These are phyloP conservation scores for Hetaerina titia DNA, from an alignment of 2,888 invertebrate genomes.

Conservation along the genomic window DNA sequence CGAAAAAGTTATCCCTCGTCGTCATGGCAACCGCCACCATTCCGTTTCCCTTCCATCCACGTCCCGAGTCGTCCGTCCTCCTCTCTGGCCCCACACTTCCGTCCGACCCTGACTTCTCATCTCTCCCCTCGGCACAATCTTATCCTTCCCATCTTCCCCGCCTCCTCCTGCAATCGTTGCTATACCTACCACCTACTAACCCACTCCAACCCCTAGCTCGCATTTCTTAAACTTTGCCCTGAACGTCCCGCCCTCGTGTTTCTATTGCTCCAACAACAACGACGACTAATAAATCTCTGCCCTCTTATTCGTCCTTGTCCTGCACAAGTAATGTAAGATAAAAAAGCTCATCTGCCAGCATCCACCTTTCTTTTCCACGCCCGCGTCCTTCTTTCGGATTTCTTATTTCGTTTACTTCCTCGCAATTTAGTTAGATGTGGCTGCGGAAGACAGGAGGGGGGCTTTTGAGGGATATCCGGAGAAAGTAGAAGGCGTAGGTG, in stretches of 20 bases:
- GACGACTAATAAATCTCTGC: background rate
- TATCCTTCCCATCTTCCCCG: background rate
- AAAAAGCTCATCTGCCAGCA: background rate
- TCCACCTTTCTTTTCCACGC: background rate
- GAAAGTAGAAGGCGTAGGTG: background rate
- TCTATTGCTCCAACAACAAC: background rate
- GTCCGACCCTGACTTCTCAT: background rate
- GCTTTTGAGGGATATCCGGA: background rate
- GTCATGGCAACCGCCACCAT: constrained; percentile 42
- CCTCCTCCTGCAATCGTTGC: background rate
- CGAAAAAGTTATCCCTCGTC: constrained; percentile 51
- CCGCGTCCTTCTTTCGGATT: background rate
- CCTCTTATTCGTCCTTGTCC: background rate
- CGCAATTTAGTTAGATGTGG: background rate
- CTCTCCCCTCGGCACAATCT: background rate
- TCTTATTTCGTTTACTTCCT: background rate
- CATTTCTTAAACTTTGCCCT: background rate
- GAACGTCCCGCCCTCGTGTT: background rate
- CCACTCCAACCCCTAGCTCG: background rate
- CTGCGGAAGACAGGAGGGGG: background rate
- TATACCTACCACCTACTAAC: background rate
- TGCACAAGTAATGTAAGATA: background rate
- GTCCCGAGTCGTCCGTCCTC: background rate
- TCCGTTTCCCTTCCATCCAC: background rate
- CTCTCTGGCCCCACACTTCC: background rate